phyloP scores from a whole-genome alignment of 2,797 vertebrate species.

The Apogon hyalosoma region DNA sequence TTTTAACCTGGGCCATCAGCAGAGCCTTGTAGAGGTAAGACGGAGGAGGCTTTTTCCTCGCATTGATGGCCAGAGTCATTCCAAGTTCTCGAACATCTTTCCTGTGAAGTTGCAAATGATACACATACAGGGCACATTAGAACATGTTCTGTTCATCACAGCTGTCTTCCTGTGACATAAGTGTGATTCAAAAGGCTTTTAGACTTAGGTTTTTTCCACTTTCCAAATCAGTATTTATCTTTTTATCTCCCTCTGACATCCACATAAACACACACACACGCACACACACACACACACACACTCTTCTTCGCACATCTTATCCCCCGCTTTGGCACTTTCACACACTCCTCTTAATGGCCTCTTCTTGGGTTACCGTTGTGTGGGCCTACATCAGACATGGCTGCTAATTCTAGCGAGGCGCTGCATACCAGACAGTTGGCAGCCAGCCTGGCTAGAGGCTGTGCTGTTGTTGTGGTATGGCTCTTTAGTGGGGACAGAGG shows the following conservation, averaged over 20 bases:
- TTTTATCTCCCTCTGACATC: conserved; percentile 12
- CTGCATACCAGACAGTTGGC: conserved; percentile 75
- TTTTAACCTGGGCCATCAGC: conserved; percentile 88
- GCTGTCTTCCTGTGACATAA: not conserved
- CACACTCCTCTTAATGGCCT: conserved; percentile 41
- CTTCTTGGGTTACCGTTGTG: conserved; percentile 52
- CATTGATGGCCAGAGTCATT: conserved; percentile 89
- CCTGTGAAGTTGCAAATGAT: conserved; percentile 73
- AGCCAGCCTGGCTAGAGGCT: conserved; percentile 52
- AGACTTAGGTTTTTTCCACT: conserved; percentile 3
- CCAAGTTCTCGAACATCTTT: conserved; percentile 84
- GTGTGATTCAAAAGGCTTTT: conserved; percentile 3
- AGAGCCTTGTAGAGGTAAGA: conserved; percentile 86
- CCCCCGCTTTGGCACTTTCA: conserved; percentile 31
- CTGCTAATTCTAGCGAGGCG: conserved; percentile 47
- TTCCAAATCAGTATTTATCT: conserved; percentile 13
- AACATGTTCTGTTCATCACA: conserved; percentile 14
- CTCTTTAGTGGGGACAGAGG: conserved; percentile 38
- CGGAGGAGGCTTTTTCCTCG: conserved; percentile 84
- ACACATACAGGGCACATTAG: conserved; percentile 16
- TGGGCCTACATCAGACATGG: conserved; percentile 52
- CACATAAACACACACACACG: too few species aligned
- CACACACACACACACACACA: conserved; percentile 11
- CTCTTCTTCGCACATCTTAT: conserved; percentile 23
- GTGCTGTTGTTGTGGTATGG: conserved; percentile 24